Conservation (phyloP, 1,140 invertebrate genomes). For the Calosoma granatense region DNA sequence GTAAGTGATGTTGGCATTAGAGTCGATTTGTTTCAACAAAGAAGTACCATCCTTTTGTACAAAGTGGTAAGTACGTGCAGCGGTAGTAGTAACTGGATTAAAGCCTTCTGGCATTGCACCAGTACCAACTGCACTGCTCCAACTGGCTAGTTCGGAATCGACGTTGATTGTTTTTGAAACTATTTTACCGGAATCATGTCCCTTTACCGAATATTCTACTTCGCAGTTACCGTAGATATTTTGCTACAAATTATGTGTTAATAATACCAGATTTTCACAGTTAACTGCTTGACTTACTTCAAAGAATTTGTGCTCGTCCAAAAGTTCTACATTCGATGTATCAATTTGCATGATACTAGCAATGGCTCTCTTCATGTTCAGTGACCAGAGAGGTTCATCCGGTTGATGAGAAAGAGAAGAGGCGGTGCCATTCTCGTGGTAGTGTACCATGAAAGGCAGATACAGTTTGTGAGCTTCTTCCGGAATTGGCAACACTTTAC, state of each 20-base stretch:
- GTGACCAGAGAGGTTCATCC: conserved; percentile 47
- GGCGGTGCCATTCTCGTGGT: neutral
- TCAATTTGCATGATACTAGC: conserved; percentile 23
- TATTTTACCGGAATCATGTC: neutral
- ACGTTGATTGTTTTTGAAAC: neutral
- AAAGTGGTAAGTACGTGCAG: neutral
- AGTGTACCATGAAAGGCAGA: neutral
- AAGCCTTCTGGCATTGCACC: too few relatives aligned
- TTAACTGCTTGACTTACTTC: too few relatives aligned
- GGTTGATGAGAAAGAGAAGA: neutral
- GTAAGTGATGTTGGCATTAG: neutral
- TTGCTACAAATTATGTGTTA: neutral
- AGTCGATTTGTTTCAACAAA: neutral
- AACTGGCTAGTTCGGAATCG: too few relatives aligned
- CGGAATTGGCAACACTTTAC: neutral
- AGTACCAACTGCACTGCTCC: too few relatives aligned
- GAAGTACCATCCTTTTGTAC: neutral
- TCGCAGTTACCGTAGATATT: neutral
- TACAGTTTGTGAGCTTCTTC: neutral
- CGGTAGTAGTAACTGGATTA: too few relatives aligned
- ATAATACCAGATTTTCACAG: too few relatives aligned
- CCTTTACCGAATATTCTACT: neutral
- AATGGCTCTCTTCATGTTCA: conserved; percentile 56
- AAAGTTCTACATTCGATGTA: neutral
- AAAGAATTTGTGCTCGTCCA: too few relatives aligned